Percentiles rank a stretch among this genome's conserved stretches.
phyloP scores from a whole-genome alignment of 2,113 vertebrate genomes.

The Garra rufa region DNA sequence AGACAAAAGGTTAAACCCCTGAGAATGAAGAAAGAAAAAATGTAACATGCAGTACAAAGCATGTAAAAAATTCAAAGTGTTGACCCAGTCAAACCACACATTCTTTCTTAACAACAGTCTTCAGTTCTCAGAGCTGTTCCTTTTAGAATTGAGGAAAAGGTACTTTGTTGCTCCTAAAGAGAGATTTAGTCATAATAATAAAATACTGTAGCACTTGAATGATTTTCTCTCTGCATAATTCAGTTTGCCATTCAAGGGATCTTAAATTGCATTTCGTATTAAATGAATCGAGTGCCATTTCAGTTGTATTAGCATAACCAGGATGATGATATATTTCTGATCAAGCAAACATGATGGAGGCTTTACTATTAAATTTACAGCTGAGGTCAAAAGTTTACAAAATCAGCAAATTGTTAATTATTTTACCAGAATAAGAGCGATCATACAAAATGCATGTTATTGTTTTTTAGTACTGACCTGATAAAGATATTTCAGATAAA shows the following conservation, averaged over 20 bases:
- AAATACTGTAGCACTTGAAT: not conserved
- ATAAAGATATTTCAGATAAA: too few species aligned
- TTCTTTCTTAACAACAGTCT: not conserved
- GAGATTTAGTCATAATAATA: not conserved
- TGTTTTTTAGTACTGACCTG: too few species aligned
- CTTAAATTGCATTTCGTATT: not conserved
- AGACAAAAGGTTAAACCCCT: slow-evolving; percentile 1
- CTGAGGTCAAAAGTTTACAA: too few species aligned
- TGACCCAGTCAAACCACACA: not conserved
- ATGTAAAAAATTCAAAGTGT: not conserved
- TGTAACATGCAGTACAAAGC: not conserved
- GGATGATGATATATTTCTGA: slow-evolving; percentile 1
- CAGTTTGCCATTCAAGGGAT: not conserved
- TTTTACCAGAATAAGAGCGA: too few species aligned
- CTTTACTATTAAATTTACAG: not conserved
- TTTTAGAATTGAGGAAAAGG: not conserved
- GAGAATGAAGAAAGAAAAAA: not conserved
- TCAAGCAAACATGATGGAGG: not conserved
- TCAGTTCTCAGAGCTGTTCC: not conserved
- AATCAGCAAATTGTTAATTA: too few species aligned
- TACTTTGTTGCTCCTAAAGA: not conserved
- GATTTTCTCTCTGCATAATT: slow-evolving; percentile 4
- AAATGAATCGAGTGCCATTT: not conserved
- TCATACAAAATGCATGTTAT: too few species aligned
- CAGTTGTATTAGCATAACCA: slow-evolving; percentile 19